Percentiles rank a stretch among this genome's conserved stretches.
Evolutionary conservation across 2,888 invertebrate species (phyloP).

Genomic region (Troides aeacus): DNA sequence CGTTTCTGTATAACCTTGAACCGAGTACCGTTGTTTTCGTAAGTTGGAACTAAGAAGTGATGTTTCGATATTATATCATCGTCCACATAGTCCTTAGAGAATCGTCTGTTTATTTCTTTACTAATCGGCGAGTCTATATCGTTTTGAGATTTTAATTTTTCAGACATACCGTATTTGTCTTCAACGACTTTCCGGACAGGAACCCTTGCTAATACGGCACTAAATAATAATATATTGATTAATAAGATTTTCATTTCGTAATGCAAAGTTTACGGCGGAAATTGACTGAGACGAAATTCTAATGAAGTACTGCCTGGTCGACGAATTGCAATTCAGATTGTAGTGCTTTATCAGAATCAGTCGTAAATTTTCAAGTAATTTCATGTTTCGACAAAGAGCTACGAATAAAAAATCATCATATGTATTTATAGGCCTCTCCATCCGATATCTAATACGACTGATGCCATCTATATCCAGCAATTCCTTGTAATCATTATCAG

Average conservation of each 20-base stretch:
- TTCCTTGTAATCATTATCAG: too few species aligned
- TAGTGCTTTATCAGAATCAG: conserved; percentile 2
- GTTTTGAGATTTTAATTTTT: conserved; percentile 20
- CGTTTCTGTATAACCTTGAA: conserved; percentile 35
- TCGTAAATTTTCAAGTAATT: conserved; percentile 19
- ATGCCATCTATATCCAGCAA: too few species aligned
- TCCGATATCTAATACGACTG: background rate
- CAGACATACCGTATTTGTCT: conserved; percentile 17
- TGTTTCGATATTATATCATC: conserved; percentile 24
- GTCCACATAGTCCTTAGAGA: background rate
- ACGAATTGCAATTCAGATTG: conserved; percentile 20
- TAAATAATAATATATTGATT: conserved; percentile 10
- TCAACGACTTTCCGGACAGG: conserved; percentile 6
- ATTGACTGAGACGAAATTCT: conserved; percentile 19
- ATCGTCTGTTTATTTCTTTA: background rate
- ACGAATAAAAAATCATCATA: background rate
- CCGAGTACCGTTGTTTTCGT: conserved; percentile 40
- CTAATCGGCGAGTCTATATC: conserved; percentile 5
- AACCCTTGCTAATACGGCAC: background rate
- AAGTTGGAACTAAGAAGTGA: conserved; percentile 33
- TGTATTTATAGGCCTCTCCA: background rate
- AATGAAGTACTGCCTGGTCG: conserved; percentile 10
- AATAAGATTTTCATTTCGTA: conserved; percentile 19
- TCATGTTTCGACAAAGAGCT: conserved; percentile 7
- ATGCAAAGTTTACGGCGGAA: conserved; percentile 7